A percentile compares a stretch with the other conserved stretches of the same genome.
Evolutionary conservation across 2,113 vertebrate genomes (phyloP).

Genomic region (Formicarius rufipectus): DNA sequence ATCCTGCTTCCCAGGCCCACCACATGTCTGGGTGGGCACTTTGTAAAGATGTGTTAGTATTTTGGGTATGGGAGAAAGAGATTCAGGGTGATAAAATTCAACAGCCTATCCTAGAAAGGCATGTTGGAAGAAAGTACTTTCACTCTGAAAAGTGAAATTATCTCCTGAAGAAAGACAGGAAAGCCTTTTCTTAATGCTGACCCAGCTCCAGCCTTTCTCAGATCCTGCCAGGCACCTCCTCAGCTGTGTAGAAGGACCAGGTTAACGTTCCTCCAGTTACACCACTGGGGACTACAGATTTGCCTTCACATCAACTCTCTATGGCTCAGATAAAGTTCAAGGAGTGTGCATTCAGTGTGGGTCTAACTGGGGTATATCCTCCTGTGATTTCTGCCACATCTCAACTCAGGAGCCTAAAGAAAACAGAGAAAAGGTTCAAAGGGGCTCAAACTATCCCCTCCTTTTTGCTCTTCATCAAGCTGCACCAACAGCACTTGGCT

Average conservation of each 20-base stretch:
- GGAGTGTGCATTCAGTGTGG: background rate
- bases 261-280: background rate
- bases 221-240: background rate
- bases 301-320: background rate
- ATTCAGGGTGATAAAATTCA: background rate
- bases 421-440: background rate
- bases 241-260: background rate
- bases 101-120: background rate
- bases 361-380: background rate
- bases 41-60: background rate
- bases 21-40: background rate
- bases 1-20: background rate
- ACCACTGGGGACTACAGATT: background rate
- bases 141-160: background rate
- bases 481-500: background rate
- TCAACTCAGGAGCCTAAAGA: background rate
- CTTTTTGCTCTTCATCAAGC: background rate
- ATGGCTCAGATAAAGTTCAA: background rate
- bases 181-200: background rate
- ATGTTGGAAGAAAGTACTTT: background rate
- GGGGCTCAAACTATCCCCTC: fast-evolving
- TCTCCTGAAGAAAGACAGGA: background rate
- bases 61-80: background rate
- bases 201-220: background rate
- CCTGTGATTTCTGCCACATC: background rate